Evolutionary conservation across 2,113 vertebrate genomes (phyloP).

Genomic region (Scomber scombrus): DNA sequence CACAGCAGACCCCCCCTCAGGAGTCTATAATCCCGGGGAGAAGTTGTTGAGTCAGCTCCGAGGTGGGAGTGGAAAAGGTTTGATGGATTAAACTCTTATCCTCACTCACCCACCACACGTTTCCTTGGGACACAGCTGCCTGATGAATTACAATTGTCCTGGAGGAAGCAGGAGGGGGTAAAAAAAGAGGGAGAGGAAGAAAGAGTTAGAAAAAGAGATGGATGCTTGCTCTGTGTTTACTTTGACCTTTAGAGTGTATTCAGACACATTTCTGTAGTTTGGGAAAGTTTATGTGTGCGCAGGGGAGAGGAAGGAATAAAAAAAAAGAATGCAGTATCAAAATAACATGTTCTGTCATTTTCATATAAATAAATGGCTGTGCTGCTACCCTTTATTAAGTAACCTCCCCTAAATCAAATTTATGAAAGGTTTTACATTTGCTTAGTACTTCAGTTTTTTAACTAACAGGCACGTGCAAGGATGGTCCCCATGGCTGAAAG

Average conservation of each 20-base stretch:
- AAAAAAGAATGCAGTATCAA: background rate
- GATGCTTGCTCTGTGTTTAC: constrained; percentile 37
- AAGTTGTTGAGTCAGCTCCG: constrained; percentile 76
- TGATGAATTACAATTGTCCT: constrained; percentile 72
- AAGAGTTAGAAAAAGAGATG: constrained; percentile 50
- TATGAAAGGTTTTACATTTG: constrained; percentile 12
- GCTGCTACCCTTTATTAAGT: background rate
- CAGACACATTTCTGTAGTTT: background rate
- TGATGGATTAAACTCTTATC: constrained; percentile 82
- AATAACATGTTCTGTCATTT: background rate
- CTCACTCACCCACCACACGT: constrained; percentile 60
- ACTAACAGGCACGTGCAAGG: background rate
- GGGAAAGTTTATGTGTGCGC: background rate
- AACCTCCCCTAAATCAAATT: background rate
- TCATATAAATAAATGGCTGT: background rate
- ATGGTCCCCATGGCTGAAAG: background rate
- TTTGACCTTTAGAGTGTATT: constrained; percentile 43
- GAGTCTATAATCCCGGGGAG: constrained; percentile 70
- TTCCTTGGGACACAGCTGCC: constrained; percentile 45
- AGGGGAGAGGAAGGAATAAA: background rate
- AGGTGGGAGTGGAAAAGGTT: constrained; percentile 66
- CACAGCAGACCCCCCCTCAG: background rate
- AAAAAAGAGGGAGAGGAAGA: constrained; percentile 30
- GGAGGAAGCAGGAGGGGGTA: constrained; percentile 40
- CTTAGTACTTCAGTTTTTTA: background rate